These are phyloP conservation scores for Pardalotus punctatus DNA, from an alignment of 2,113 vertebrate species.

Conservation along the genomic window DNA sequence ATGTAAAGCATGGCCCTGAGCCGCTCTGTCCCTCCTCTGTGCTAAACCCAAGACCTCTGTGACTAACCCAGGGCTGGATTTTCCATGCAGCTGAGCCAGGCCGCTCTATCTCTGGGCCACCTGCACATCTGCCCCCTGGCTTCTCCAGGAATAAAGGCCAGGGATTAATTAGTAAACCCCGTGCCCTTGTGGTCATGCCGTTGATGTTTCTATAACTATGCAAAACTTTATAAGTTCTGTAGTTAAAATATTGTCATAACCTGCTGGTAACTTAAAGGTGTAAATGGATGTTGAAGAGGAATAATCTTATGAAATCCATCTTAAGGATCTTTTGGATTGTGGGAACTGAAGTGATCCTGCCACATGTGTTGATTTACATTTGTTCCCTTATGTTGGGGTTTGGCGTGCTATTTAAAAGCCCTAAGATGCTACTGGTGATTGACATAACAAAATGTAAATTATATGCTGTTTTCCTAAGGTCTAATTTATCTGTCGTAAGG, in stretches of 20 bases:
- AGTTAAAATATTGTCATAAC: neutral
- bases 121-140: neutral
- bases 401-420: constrained; percentile 22
- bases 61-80: neutral
- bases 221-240: neutral
- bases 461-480: constrained; percentile 55
- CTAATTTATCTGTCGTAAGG: constrained; percentile 60
- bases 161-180: neutral
- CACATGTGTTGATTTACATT: constrained; percentile 19
- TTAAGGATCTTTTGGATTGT: neutral
- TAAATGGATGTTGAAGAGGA: neutral
- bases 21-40: neutral
- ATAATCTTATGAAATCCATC: neutral
- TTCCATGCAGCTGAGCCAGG: neutral
- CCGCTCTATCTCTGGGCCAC: neutral
- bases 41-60: neutral
- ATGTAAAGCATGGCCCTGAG: neutral
- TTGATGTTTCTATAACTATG: neutral
- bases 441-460: constrained; percentile 66
- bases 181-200: neutral
- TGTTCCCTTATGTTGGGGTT: constrained; percentile 14
- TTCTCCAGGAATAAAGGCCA: neutral
- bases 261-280: neutral
- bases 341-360: neutral
- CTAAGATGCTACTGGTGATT: constrained; percentile 51